A percentile compares a stretch with the other conserved stretches of the same genome.
Evolutionary conservation across 2,113 vertebrate species (phyloP).

Genomic region (Callionymus lyra): DNA sequence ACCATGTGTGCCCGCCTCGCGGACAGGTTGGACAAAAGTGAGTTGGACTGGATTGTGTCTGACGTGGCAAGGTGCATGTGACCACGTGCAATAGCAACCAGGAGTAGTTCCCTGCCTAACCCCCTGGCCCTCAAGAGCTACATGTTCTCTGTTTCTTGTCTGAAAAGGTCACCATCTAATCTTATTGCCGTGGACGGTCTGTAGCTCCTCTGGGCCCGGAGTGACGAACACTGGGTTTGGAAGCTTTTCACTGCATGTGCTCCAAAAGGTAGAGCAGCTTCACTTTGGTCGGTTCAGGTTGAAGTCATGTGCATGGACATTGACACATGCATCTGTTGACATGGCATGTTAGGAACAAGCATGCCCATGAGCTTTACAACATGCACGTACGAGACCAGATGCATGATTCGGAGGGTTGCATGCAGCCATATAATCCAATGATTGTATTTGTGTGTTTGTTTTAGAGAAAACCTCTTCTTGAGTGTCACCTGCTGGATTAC

Average conservation of each 20-base stretch:
- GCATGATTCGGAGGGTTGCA: constrained; percentile 35
- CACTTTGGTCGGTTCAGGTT: neutral
- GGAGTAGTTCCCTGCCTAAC: constrained; percentile 29
- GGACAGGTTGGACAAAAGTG: constrained; percentile 76
- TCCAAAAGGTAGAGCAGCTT: constrained; percentile 9
- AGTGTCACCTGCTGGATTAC: constrained; percentile 50
- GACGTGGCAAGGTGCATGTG: constrained; percentile 51
- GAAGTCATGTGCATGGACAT: neutral
- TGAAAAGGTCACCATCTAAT: constrained; percentile 20
- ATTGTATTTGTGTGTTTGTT: constrained; percentile 9
- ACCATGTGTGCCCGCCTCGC: constrained; percentile 62
- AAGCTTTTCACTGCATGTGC: constrained; percentile 52
- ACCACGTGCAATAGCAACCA: constrained; percentile 13
- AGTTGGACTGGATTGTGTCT: constrained; percentile 58
- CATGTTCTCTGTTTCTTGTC: constrained; percentile 21
- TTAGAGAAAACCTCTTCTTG: neutral
- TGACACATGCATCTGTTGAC: neutral
- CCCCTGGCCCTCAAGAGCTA: constrained; percentile 54
- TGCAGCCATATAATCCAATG: constrained; percentile 7
- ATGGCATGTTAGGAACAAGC: too few relatives aligned
- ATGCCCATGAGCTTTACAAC: constrained; percentile 21
- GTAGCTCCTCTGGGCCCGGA: constrained; percentile 58
- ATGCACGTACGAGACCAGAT: constrained; percentile 30
- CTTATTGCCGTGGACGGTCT: constrained; percentile 19
- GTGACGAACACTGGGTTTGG: constrained; percentile 33